These are phyloP conservation scores for Palythoa grandis DNA, from an alignment of 92 coral and sea anemone species.

Conservation along the genomic window DNA sequence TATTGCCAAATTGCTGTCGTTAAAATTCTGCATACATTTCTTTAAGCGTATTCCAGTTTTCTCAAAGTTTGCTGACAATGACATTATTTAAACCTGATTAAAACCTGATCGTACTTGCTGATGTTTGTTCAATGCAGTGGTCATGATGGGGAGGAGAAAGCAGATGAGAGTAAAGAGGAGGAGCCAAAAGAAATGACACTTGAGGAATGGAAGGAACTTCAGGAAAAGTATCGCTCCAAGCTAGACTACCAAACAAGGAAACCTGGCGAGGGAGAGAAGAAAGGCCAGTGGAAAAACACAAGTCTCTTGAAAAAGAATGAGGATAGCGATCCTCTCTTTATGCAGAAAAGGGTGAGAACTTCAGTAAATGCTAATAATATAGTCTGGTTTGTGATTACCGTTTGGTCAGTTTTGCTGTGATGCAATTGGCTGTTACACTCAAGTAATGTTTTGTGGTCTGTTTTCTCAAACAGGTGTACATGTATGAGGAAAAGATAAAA, in stretches of 20 bases:
- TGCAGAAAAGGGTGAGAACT: slow-evolving; percentile 64
- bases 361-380: too few relatives aligned
- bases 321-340: slow-evolving; percentile 62
- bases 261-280: slow-evolving; percentile 97
- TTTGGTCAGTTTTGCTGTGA: not conserved
- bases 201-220: slow-evolving; percentile 90
- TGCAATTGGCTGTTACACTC: not conserved
- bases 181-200: slow-evolving; percentile 85
- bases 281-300: slow-evolving; percentile 97
- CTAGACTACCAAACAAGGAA: slow-evolving; percentile 80
- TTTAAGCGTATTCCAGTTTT: too few relatives aligned
- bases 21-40: too few relatives aligned
- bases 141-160: slow-evolving; percentile 64
- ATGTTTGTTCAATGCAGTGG: slow-evolving; percentile 29
- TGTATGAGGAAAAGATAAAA: slow-evolving; percentile 90
- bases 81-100: too few relatives aligned
- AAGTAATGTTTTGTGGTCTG: not conserved
- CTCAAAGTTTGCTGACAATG: too few relatives aligned
- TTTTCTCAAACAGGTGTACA: slow-evolving; percentile 62
- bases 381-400: too few relatives aligned
- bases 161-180: slow-evolving; percentile 68
- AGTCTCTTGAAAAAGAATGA: slow-evolving; percentile 70
- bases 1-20: too few relatives aligned
- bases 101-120: not conserved
- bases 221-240: slow-evolving; percentile 77